Percentiles rank a stretch among this genome's conserved stretches.
Conservation (phyloP, 2,113 vertebrate species). For the Erpornis zantholeuca region DNA sequence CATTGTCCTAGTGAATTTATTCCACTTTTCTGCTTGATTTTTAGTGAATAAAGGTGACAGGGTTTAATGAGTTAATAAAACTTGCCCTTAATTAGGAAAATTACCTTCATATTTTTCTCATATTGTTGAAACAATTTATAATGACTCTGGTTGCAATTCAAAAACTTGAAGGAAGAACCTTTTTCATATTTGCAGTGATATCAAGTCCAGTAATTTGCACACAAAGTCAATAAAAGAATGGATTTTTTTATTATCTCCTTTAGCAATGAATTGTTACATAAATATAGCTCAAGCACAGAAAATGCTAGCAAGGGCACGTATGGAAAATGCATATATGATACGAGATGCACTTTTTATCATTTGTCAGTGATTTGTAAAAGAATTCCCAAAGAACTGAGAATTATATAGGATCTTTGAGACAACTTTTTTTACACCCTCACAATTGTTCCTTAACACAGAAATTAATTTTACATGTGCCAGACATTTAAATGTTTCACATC, state of each 20-base stretch:
- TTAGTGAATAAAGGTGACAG: constrained; percentile 34
- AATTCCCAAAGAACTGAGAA: neutral
- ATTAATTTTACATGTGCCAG: constrained; percentile 15
- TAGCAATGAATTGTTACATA: neutral
- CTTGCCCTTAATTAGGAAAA: constrained; percentile 54
- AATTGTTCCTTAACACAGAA: neutral
- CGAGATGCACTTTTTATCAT: neutral
- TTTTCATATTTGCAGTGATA: neutral
- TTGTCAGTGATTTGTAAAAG: neutral
- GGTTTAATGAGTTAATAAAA: constrained; percentile 50
- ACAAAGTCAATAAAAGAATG: neutral
- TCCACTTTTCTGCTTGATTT: constrained; percentile 28
- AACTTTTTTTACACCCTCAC: neutral
- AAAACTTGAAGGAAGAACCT: neutral
- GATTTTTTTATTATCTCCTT: neutral
- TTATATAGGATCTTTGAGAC: neutral
- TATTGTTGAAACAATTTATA: constrained; percentile 30
- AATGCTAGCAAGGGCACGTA: neutral
- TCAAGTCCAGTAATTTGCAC: neutral
- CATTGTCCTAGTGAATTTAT: constrained; percentile 31
- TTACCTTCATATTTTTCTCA: constrained; percentile 53
- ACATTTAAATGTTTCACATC: constrained; percentile 16
- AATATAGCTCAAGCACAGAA: neutral
- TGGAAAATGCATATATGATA: neutral
- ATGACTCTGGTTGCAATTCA: neutral